Base-by-base conservation (phyloP, 2,888 invertebrate genomes). In the Subacronicta megacephala region DNA sequence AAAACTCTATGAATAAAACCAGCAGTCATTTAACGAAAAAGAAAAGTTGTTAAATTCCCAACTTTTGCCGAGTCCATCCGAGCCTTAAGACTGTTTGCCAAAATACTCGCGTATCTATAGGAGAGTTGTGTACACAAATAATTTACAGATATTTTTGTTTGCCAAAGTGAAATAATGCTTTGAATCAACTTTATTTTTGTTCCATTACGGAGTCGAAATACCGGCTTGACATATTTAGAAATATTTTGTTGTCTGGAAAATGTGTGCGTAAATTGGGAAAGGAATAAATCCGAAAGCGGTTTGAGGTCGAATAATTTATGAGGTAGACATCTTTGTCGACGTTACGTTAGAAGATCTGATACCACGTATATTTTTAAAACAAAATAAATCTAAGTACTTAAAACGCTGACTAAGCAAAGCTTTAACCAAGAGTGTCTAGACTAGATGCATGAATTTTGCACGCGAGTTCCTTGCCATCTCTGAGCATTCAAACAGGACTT, bases 91-190 rank as follows among this genome's bases (percentile, higher is more conserved):
- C 31, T 55, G 44, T 57, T 71, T 76, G 73, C 62, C 69, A 74
- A 68, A 68, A 76, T 47, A 60, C 73, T 76, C 69, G 47, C 51
- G 41, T 20, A 51, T 42, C 53, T 41, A 35, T 63, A 70, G 45
- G 42, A 63, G 42, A 58, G 55, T 44, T 51, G 71, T 64, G 54
- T 52, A 60, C 43, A 59, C 42, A 49, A 56, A 67, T 61, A 61
- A 62, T 60, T 67, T 45, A 50, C 52, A 45, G 50, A 58, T 61
- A 64, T 53, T 62, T 54, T 53, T 47, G 68, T 55, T 68, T 68
- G 59, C 38, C 43, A 75, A 72, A 72, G 41, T 50, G 33, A 44
- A 65, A 59, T 52, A 56, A 60, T 41, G 52, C 10, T 41, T 35
- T 45, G 51, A 67, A 62, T 61, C 17, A 43, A 62, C 45, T 38